Percentiles rank a stretch among this genome's conserved stretches.
These are phyloP conservation scores for Sinocyclocheilus maitianheensis DNA, from an alignment of 2,113 vertebrate genomes.

Conservation along the genomic window DNA sequence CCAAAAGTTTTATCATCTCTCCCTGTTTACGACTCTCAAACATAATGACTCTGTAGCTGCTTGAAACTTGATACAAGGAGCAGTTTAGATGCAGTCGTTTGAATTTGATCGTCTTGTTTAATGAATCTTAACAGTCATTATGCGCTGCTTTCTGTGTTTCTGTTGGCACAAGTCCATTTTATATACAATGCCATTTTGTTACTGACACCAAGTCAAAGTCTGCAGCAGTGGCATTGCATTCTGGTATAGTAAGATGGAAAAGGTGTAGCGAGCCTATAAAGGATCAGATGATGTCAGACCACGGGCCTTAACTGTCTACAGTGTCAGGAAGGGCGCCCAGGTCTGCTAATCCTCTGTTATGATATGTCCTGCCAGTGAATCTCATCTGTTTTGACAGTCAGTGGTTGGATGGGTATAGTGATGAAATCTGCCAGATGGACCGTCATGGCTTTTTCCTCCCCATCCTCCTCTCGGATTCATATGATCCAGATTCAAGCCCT, in stretches of 20 bases:
- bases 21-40: background rate
- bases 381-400: constrained; percentile 56
- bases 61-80: background rate
- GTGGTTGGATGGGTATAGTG: constrained; percentile 60
- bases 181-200: background rate
- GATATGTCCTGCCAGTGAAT: constrained; percentile 60
- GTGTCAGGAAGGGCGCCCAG: constrained; percentile 59
- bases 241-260: constrained; percentile 19
- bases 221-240: background rate
- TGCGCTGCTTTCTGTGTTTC: background rate
- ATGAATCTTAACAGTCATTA: background rate
- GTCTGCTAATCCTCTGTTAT: constrained; percentile 70
- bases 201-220: background rate
- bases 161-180: constrained; percentile 4
- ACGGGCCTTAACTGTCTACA: constrained; percentile 69
- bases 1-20: background rate
- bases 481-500: constrained; percentile 4
- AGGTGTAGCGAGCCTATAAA: constrained; percentile 60
- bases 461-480: constrained; percentile 10
- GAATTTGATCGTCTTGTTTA: background rate
- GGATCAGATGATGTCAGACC: constrained; percentile 71
- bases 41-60: background rate
- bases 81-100: background rate
- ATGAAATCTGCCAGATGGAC: constrained; percentile 64
- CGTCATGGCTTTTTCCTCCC: constrained; percentile 42